Conservation (phyloP, 1,140 invertebrate species). For the Conus betulinus region DNA sequence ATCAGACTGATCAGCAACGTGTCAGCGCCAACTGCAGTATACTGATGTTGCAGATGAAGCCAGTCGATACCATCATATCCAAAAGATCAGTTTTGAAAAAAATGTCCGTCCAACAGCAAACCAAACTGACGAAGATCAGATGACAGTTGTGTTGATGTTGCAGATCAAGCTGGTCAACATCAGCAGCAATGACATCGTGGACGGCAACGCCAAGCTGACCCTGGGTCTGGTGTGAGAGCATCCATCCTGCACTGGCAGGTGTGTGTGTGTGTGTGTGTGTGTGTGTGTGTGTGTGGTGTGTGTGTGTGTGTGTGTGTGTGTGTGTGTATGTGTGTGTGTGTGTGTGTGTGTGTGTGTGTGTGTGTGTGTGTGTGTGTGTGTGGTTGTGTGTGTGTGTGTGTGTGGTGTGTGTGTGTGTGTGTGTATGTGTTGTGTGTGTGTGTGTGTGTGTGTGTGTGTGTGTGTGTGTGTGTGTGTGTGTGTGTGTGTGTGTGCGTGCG, state of each 20-base stretch:
- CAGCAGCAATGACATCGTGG: slow-evolving; percentile 93
- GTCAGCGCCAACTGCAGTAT: too few relatives aligned
- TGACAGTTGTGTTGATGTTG: slow-evolving; percentile 57
- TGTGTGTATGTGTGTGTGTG: neutral
- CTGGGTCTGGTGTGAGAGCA: slow-evolving; percentile 91
- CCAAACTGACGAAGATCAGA: too few relatives aligned
- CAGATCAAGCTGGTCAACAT: slow-evolving; percentile 93
- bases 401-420: too few relatives aligned
- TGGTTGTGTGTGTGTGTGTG: too few relatives aligned
- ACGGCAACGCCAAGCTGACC: slow-evolving; percentile 90
- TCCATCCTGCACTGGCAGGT: slow-evolving; percentile 94
- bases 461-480: neutral
- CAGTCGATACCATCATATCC: too few relatives aligned
- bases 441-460: slow-evolving; percentile 1
- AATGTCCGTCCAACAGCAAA: too few relatives aligned
- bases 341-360: neutral
- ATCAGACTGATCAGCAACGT: too few relatives aligned
- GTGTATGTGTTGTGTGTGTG: too few relatives aligned
- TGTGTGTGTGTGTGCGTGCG: too few relatives aligned
- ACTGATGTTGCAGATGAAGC: too few relatives aligned
- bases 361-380: neutral
- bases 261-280: neutral
- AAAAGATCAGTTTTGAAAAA: too few relatives aligned
- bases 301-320: neutral
- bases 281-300: neutral